Conservation (phyloP, 2,797 vertebrate genomes). For the Cyclura pinguis region DNA sequence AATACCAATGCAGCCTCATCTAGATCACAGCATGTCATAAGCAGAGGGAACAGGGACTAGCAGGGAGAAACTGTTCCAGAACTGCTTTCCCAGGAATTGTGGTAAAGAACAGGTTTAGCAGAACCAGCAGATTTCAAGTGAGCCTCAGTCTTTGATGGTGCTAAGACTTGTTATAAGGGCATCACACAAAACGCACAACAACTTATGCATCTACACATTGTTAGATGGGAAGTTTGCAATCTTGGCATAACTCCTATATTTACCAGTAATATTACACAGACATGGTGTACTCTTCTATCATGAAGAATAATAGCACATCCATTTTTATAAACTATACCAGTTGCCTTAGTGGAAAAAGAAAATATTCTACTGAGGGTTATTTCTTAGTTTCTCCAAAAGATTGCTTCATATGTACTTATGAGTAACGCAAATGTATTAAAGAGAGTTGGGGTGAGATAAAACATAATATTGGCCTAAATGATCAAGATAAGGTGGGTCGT, state of each 20-base stretch:
- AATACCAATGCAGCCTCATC: conserved; percentile 2
- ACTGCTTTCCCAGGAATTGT: not conserved
- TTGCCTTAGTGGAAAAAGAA: conserved; percentile 41
- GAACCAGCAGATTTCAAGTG: not conserved
- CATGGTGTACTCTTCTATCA: conserved; percentile 59
- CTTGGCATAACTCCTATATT: conserved; percentile 66
- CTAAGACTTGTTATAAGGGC: conserved; percentile 53
- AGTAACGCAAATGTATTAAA: not conserved
- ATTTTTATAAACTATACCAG: conserved; percentile 69
- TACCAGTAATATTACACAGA: conserved; percentile 64
- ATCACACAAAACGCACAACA: not conserved
- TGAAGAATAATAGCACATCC: conserved; percentile 65
- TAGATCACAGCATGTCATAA: not conserved
- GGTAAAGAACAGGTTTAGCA: not conserved
- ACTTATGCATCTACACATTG: conserved; percentile 1
- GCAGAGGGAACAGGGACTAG: not conserved
- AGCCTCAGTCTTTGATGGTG: not conserved
- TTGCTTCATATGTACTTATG: not conserved
- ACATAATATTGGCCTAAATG: not conserved
- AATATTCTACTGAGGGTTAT: not conserved
- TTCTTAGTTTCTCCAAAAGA: not conserved
- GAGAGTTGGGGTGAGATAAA: not conserved
- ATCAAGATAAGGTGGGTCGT: not conserved
- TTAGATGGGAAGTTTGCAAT: conserved; percentile 60
- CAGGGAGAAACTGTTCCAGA: not conserved